These are phyloP conservation scores for Achlya flavicornis DNA, from an alignment of 2,888 invertebrate genomes.

Conservation along the genomic window DNA sequence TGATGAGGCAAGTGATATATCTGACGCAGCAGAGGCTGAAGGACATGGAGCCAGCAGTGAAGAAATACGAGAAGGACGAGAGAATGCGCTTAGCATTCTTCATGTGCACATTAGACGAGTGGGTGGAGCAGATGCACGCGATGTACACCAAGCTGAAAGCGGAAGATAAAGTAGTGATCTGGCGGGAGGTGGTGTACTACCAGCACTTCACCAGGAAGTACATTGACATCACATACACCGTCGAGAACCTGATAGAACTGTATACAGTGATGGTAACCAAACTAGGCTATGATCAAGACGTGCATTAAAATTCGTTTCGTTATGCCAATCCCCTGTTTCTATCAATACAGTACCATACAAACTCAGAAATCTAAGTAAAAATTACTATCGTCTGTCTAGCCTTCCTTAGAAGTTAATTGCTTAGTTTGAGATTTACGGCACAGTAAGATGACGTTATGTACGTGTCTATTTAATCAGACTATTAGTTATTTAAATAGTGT, in stretches of 20 bases:
- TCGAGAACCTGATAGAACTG: slow-evolving; percentile 37
- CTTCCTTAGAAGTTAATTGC: too few species aligned
- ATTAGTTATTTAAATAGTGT: too few species aligned
- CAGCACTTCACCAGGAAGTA: slow-evolving; percentile 35
- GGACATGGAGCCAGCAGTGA: slow-evolving; percentile 26
- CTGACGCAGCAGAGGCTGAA: slow-evolving; percentile 37
- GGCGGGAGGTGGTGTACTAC: slow-evolving; percentile 36
- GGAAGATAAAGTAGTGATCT: slow-evolving; percentile 11
- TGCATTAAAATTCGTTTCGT: too few species aligned
- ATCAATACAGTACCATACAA: too few species aligned
- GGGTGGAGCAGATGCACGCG: slow-evolving; percentile 33
- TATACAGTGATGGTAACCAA: slow-evolving; percentile 17
- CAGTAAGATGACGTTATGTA: too few species aligned
- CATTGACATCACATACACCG: slow-evolving; percentile 50
- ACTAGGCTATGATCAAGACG: too few species aligned
- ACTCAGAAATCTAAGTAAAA: too few species aligned
- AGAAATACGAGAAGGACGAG: slow-evolving; percentile 23
- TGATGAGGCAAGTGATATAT: slow-evolving; percentile 50
- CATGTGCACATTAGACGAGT: slow-evolving; percentile 39
- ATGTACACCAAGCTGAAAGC: slow-evolving; percentile 21
- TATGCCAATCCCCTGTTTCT: too few species aligned
- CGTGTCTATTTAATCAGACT: too few species aligned
- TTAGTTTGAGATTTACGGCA: too few species aligned
- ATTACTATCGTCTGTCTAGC: too few species aligned
- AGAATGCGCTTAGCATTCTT: slow-evolving; percentile 41